Conservation (phyloP, 1,140 invertebrate genomes). For the Drosophila ironensis region DNA sequence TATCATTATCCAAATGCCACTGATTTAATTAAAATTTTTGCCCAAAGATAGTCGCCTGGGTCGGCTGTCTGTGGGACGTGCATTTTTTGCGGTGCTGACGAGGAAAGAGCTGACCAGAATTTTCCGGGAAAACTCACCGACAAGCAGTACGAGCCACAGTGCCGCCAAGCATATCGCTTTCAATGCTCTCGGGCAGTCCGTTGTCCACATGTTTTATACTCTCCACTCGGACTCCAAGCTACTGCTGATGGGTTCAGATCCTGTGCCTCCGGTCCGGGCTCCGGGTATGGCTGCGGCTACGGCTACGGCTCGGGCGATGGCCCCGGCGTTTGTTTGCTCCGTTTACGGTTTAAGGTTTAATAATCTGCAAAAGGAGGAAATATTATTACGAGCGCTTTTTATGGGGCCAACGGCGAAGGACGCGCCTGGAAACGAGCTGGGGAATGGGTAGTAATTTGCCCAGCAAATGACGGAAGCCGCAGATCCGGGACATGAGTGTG, state of each 20-base stretch:
- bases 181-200: constrained; percentile 35
- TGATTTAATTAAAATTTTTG: too few relatives aligned
- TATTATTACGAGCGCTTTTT: constrained; percentile 43
- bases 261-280: constrained; percentile 2
- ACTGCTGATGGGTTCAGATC: neutral
- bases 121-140: constrained; percentile 42
- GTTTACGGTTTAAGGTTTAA: constrained; percentile 49
- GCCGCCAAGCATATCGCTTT: constrained; percentile 60
- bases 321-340: constrained; percentile 21
- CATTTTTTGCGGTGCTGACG: neutral
- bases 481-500: constrained; percentile 6
- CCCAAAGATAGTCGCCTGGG: too few relatives aligned
- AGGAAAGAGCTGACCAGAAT: neutral
- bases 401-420: constrained; percentile 27
- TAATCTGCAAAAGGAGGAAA: constrained; percentile 45
- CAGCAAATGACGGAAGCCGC: constrained; percentile 26
- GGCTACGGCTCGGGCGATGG: neutral
- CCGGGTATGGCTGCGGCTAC: too few relatives aligned
- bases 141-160: constrained; percentile 59
- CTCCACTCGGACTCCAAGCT: constrained; percentile 37
- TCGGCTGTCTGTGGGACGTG: too few relatives aligned
- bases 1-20: too few relatives aligned
- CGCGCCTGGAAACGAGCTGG: constrained; percentile 23
- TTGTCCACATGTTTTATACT: constrained; percentile 48
- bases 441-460: constrained; percentile 31